Evolutionary conservation across 2,888 invertebrate species (phyloP).

Genomic region (Morpho deidamia): DNA sequence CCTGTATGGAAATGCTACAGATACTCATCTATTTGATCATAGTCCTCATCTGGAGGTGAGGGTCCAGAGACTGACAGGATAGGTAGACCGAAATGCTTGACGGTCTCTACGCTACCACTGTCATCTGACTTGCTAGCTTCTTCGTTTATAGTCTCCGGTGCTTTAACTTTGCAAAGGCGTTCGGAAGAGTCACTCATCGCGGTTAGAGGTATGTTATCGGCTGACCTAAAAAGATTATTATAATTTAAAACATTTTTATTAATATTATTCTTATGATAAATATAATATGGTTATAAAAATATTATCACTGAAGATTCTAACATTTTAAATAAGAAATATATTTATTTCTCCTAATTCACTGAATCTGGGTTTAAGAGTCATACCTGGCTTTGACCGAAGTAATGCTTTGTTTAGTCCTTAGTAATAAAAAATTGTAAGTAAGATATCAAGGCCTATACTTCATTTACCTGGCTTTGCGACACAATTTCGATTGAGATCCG

Average conservation of each 20-base stretch:
- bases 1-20: constrained; percentile 78
- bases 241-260: not conserved
- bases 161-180: constrained; percentile 65
- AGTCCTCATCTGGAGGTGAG: constrained; percentile 86
- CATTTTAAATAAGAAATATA: not conserved
- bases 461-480: constrained; percentile 85
- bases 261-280: too few relatives aligned
- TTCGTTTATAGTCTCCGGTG: constrained; percentile 66
- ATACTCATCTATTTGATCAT: constrained; percentile 79
- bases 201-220: constrained; percentile 69
- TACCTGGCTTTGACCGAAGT: too few relatives aligned
- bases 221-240: constrained; percentile 50
- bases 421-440: too few relatives aligned
- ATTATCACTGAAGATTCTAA: not conserved
- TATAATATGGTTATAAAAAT: too few relatives aligned
- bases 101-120: constrained; percentile 71
- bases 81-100: constrained; percentile 83
- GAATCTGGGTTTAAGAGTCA: too few relatives aligned
- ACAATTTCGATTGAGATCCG: constrained; percentile 87
- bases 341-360: not conserved
- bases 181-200: constrained; percentile 72
- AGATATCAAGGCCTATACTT: not conserved
- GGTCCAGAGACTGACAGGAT: constrained; percentile 89
- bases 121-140: constrained; percentile 65
- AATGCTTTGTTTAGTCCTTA: too few relatives aligned